Evolutionary conservation across 2,888 invertebrate genomes (phyloP), one percentile per base, ranked within the genome.

Genomic region (Trichopria drosophilae): DNA sequence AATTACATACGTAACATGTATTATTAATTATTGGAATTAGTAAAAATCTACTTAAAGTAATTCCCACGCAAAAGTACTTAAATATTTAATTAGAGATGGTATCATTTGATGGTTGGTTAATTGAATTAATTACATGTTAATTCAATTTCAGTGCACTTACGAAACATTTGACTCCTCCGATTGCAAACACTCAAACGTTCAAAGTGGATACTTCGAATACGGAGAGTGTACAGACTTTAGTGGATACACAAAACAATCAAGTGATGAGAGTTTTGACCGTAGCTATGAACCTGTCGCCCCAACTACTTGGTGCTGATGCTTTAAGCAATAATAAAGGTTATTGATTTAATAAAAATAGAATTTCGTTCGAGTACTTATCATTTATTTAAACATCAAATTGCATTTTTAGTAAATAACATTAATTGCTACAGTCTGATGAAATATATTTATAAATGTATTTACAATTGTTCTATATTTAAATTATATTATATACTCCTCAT

Each of bases 201-300:
- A 79, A 71, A 75, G 73, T 6, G 73, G 76, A 57, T 75, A 75
- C 56, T 64, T 79, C 34, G 62, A 77, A 53, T 77, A 77, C 75
- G 10, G 82, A 83, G 61, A 82, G 81, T 59, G 79, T 86, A 19
- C 84, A 86, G 61, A 80, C 82, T 52, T 79, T 87, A 37, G 80
- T 88, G 24, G 79, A 81, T 62, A 81, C 82, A 51, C 87, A 87
- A 77, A 85, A 86, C 68, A 80, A 83, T 52, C 84, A 84, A 64
- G 82, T 87, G 45, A 77, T 82, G 57, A 81, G 82, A 55, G 71
- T 87, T 41, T 66, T 87, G 36, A 80, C 82, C 49, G 78, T 81
- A 2, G 82, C 82, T 5, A 78, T 83, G 19, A 79, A 80, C 55
- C 77, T 82, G 66, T 79, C 84, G 0, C 83, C 85, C 2, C 70